Base-by-base conservation (phyloP, 2,888 invertebrate species). In the Drosophila bunnanda region DNA sequence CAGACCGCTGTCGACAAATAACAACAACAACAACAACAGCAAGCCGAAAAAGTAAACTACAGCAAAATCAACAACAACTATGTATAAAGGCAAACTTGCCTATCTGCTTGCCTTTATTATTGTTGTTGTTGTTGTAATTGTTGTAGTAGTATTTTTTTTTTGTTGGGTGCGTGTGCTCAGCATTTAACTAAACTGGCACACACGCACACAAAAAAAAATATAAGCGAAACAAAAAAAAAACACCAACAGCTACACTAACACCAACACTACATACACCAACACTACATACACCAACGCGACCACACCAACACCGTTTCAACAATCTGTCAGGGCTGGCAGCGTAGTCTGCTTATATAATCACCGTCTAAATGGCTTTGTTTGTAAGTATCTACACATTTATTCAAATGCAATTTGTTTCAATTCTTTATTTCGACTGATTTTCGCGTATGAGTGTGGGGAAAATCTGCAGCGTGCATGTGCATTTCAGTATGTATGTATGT, bases 141-240 rank as follows among this genome's bases (percentile, higher is more conserved):
- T 43, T 52, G 62, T 43, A 41, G 22, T 34, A 20, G 38, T 32
- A 43, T 52, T 25, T 50, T 68, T 34, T 34, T 74, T 66, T 62
- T 62, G 73, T 78, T 77, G 74, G 69, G 69, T 83, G 83, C 83
- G 89, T 83, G 83, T 85, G 88, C 71, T 82, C 75, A 85, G 74
- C 79, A 82, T 88, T 82, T 88, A 79, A 74, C 72, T 85, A 83
- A 82, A 88, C 82, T 83, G 72, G 82, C 88, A 85, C 82, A 82
- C 82, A 82, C 88, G 73, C 85, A 87, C 22, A 79, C 76, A 39
- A 54, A 38, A 57, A 57, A 43, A 54, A 57, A 39, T 60, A 55
- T 52, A 55, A 64, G 34, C 32, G 15, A 61, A 25, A 64, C 13
- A 61, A 22, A 39, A 48, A 62, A 38, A 59, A 22, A 32, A 30